phyloP scores from a whole-genome alignment of 2,797 vertebrate genomes.

The Ctenosaura bakeri region DNA sequence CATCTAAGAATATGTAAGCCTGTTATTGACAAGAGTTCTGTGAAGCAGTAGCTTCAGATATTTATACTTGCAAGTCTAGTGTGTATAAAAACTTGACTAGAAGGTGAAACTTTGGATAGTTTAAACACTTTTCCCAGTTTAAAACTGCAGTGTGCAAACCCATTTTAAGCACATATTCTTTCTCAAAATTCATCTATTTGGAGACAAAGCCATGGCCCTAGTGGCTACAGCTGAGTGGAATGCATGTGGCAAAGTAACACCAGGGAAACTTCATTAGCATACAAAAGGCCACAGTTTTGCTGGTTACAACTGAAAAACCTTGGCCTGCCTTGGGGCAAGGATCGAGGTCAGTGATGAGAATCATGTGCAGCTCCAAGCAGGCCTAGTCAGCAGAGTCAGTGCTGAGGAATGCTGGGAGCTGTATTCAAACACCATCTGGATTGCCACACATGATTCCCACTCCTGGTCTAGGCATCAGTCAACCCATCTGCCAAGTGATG shows the following conservation, averaged over 20 bases:
- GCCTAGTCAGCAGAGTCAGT: no score
- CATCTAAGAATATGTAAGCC: not conserved
- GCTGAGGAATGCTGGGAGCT: no score
- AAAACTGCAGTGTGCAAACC: not conserved
- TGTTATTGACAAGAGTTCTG: not conserved
- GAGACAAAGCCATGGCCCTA: not conserved
- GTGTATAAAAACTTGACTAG: not conserved
- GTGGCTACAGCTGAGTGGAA: no score
- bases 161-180: not conserved
- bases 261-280: not conserved
- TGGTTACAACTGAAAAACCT: not conserved
- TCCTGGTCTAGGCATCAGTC: no score
- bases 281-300: not conserved
- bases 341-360: no score
- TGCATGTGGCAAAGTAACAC: not conserved
- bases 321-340: no score
- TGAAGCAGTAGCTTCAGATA: conserved; percentile 10
- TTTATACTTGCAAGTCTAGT: not conserved
- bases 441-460: no score
- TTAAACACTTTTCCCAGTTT: not conserved
- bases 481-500: no score
- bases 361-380: no score
- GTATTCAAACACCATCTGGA: no score
- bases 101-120: not conserved
- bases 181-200: not conserved